Evolutionary conservation across 2,888 invertebrate species (phyloP).

Genomic region (Caenorhabditis virilis): DNA sequence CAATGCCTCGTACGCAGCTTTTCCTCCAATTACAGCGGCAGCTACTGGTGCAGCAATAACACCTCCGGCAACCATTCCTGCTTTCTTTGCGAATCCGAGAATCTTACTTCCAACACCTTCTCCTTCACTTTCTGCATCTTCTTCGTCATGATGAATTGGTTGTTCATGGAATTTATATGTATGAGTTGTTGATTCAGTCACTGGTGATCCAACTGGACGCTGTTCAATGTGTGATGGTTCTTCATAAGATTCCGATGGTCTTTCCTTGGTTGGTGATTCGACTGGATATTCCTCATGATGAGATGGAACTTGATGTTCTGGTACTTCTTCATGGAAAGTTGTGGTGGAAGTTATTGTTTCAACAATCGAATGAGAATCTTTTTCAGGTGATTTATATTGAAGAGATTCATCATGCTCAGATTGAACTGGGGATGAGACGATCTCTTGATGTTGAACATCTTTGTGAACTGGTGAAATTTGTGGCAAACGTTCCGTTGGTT

Average conservation of each 20-base stretch:
- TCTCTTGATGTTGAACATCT: too few species aligned
- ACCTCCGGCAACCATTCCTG: constrained; percentile 53
- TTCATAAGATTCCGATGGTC: background rate
- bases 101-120: constrained; percentile 40
- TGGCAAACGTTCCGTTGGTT: too few species aligned
- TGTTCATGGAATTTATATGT: too few species aligned
- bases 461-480: too few species aligned
- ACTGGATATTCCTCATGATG: constrained; percentile 2
- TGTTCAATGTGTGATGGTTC: too few species aligned
- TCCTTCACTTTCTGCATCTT: constrained; percentile 20
- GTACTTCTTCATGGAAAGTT: background rate
- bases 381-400: background rate
- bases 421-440: background rate
- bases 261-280: background rate
- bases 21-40: constrained; percentile 52
- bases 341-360: background rate
- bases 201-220: constrained; percentile 1
- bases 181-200: too few species aligned
- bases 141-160: background rate
- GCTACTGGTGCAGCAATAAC: constrained; percentile 52
- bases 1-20: constrained; percentile 49
- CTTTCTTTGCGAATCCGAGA: constrained; percentile 48
- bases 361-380: background rate
- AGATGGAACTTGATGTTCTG: background rate
- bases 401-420: too few species aligned